Conservation (phyloP, 2,797 vertebrate species). For the Sebastes flavidus region DNA sequence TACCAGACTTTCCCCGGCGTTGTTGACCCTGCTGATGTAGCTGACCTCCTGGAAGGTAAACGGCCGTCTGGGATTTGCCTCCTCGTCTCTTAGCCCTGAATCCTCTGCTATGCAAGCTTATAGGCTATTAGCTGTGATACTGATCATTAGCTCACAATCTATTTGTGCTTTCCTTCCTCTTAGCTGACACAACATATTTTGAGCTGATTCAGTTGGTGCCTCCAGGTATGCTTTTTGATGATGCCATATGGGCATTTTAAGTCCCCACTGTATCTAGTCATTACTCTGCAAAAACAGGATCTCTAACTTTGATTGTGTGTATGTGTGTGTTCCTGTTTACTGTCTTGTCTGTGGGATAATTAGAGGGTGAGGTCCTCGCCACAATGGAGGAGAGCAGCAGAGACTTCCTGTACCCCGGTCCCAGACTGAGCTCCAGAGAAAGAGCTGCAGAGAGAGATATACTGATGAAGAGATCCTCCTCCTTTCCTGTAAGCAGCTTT, state of each 20-base stretch:
- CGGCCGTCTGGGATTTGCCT: slow-evolving; percentile 63
- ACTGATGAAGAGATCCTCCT: slow-evolving; percentile 89
- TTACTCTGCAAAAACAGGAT: slow-evolving; percentile 48
- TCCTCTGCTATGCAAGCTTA: slow-evolving; percentile 59
- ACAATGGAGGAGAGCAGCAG: slow-evolving; percentile 88
- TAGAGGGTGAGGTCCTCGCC: slow-evolving; percentile 90
- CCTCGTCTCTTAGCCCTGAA: slow-evolving; percentile 62
- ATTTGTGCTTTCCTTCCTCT: slow-evolving; percentile 69
- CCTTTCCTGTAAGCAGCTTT: slow-evolving; percentile 85
- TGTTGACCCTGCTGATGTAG: slow-evolving; percentile 91
- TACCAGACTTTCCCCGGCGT: slow-evolving; percentile 85
- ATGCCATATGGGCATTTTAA: slow-evolving; percentile 51
- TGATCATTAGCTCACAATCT: slow-evolving; percentile 64
- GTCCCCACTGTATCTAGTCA: slow-evolving; percentile 38
- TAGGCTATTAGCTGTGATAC: slow-evolving; percentile 64
- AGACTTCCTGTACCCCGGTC: slow-evolving; percentile 91
- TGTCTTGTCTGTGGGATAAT: slow-evolving; percentile 27
- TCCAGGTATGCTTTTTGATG: slow-evolving; percentile 87
- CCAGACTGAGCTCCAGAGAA: slow-evolving; percentile 78
- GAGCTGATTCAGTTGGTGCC: slow-evolving; percentile 94
- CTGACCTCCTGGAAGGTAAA: slow-evolving; percentile 91
- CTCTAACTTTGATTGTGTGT: slow-evolving; percentile 29
- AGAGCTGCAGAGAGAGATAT: slow-evolving; percentile 85
- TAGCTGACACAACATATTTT: slow-evolving; percentile 93
- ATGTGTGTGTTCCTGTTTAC: slow-evolving; percentile 6